Conservation (phyloP, 1,140 invertebrate species). For the Liolophura sinensis region DNA sequence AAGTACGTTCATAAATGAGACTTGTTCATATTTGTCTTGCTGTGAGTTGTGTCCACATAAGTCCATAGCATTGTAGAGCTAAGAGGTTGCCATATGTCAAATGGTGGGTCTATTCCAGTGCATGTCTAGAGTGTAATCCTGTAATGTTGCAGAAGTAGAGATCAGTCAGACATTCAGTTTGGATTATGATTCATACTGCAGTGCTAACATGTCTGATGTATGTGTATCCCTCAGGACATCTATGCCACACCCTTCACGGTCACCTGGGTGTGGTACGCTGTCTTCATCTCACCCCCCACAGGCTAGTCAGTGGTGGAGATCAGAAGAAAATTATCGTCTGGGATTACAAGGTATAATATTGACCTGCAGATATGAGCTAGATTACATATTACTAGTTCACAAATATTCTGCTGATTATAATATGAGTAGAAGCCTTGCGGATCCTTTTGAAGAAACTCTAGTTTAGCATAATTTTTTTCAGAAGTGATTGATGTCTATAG, state of each 20-base stretch:
- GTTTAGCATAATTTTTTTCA: neutral
- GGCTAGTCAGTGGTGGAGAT: conserved; percentile 54
- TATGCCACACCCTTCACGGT: conserved; percentile 31
- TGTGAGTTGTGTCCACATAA: too few relatives aligned
- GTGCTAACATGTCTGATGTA: neutral
- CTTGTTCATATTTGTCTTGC: too few relatives aligned
- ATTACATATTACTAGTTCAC: neutral
- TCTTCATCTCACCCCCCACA: conserved; percentile 44
- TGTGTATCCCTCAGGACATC: conserved; percentile 25
- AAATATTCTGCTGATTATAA: neutral
- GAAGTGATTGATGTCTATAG: neutral
- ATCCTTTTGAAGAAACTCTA: too few relatives aligned
- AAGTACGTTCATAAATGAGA: too few relatives aligned
- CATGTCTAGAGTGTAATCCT: too few relatives aligned
- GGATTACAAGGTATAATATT: conserved; percentile 46
- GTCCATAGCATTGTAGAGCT: too few relatives aligned
- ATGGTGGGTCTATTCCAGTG: too few relatives aligned
- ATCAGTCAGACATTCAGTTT: too few relatives aligned
- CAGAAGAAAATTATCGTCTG: conserved; percentile 54
- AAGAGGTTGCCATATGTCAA: too few relatives aligned
- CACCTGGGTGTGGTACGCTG: conserved; percentile 54
- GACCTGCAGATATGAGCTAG: neutral
- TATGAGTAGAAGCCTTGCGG: too few relatives aligned
- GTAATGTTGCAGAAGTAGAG: too few relatives aligned
- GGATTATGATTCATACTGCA: too few relatives aligned